Base-by-base conservation (phyloP, 2,888 invertebrate species). In the Stenchaetothrips biformis region DNA sequence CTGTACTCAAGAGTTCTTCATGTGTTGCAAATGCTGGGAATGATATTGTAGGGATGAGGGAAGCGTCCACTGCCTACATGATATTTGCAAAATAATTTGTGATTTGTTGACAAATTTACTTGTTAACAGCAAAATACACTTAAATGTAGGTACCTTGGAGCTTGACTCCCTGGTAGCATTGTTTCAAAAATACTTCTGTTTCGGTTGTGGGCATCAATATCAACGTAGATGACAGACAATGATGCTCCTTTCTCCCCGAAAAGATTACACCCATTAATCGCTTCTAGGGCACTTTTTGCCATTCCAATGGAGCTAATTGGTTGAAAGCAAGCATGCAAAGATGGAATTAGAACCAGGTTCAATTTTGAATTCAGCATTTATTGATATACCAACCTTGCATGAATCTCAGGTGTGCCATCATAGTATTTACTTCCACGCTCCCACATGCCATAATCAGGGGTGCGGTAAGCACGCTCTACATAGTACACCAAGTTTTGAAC, bases 401-500 rank as follows among this genome's bases (percentile, higher is more conserved):
- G 98, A 82, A 99, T 96, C 90, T 99, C 99, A 7, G 98, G 96
- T 80, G 94, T 96, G 18, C 98, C 98, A 87, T 98, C 96, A 87
- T 99, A 99, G 86, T 98, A 98, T 87, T 97, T 97, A 83, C 95
- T 97, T 7, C 99, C 99, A 83, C 98, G 90, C 87, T 99, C 99
- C 99, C 99, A 99, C 94, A 99, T 98, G 48, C 99, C 99, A 89
- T 94, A 99, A 88, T 99, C 99, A 0, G 99, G 99, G 0, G 99
- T 99, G 82, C 99, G 91, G 87, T 99, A 99, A 0, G 99, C 98
- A 84, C 98, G 90, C 87, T 99, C 99, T 16, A 99, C 97, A 87
- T 99, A 99, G 86, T 99, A 99, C 0, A 99, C 99, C 49, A 99
- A 89, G 89, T 99, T 99, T 89, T 99, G 99, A 16, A 99, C 91